Conservation (phyloP, 2,797 vertebrate genomes). For the Enteromius argenteus region DNA sequence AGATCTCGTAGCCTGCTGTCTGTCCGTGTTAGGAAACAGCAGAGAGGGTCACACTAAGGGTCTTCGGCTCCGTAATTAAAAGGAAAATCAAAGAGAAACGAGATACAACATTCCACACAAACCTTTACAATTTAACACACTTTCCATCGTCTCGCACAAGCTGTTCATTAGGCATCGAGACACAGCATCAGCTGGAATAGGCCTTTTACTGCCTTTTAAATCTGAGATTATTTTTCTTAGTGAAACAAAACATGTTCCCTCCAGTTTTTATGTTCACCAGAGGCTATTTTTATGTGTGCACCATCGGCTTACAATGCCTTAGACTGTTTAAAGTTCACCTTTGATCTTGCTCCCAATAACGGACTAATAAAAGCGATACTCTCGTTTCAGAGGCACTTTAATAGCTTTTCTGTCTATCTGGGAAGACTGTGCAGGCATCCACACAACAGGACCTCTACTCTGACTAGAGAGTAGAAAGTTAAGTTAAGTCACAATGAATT, state of each 20-base stretch:
- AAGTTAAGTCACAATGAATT: slow-evolving; percentile 43
- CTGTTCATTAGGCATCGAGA: slow-evolving; percentile 70
- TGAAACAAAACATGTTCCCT: slow-evolving; percentile 63
- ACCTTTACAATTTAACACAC: slow-evolving; percentile 33
- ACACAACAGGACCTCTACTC: slow-evolving; percentile 9
- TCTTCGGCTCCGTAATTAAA: slow-evolving; percentile 23
- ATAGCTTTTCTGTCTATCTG: slow-evolving; percentile 69
- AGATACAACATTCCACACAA: slow-evolving; percentile 36
- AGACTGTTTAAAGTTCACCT: slow-evolving; percentile 74
- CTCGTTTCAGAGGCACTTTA: slow-evolving; percentile 56
- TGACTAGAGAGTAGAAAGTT: background rate
- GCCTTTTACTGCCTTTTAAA: slow-evolving; percentile 78
- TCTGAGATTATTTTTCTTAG: slow-evolving; percentile 67
- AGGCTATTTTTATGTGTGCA: slow-evolving; percentile 56
- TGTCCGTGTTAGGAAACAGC: slow-evolving; percentile 73
- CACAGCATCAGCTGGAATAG: slow-evolving; percentile 70
- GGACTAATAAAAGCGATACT: slow-evolving; percentile 70
- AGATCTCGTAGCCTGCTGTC: slow-evolving; percentile 80
- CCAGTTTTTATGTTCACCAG: slow-evolving; percentile 32
- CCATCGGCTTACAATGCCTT: slow-evolving; percentile 63
- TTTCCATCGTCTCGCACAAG: slow-evolving; percentile 39
- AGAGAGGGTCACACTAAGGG: slow-evolving; percentile 65
- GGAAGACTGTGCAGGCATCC: slow-evolving; percentile 63
- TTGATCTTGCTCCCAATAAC: slow-evolving; percentile 76
- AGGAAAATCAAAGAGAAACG: slow-evolving; percentile 34